These are phyloP conservation scores for Lanius collurio DNA, from an alignment of 2,113 vertebrate genomes.

Conservation along the genomic window DNA sequence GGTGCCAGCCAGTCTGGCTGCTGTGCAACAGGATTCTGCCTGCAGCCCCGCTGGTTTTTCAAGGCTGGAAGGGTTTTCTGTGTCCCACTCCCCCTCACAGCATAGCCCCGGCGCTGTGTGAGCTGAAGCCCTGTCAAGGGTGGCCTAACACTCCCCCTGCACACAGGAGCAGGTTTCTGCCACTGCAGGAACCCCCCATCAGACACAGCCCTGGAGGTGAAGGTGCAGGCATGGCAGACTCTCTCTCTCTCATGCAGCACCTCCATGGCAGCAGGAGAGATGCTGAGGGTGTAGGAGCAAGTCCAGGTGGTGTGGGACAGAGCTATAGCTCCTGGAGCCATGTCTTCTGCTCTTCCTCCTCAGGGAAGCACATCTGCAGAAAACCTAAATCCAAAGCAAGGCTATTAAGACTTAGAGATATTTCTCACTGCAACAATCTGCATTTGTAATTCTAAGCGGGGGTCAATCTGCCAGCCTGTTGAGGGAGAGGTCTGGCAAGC, in stretches of 20 bases:
- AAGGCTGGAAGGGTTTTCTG: neutral
- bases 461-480: neutral
- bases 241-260: neutral
- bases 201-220: rapidly evolving
- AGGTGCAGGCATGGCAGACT: neutral
- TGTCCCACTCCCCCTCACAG: neutral
- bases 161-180: neutral
- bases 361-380: neutral
- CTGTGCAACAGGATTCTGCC: constrained; percentile 81
- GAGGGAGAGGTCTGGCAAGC: neutral
- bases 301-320: neutral
- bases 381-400: neutral
- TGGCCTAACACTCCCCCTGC: no score
- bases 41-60: constrained; percentile 61
- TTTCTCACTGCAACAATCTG: neutral
- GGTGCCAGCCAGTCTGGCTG: constrained; percentile 90
- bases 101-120: neutral
- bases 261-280: neutral
- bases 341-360: neutral
- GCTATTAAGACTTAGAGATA: neutral
- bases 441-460: neutral
- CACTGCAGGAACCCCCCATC: rapidly evolving
- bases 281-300: neutral
- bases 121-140: neutral
- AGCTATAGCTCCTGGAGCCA: neutral